Base-by-base conservation (phyloP, 2,797 vertebrate genomes). In the Rhinatrema bivittatum region DNA sequence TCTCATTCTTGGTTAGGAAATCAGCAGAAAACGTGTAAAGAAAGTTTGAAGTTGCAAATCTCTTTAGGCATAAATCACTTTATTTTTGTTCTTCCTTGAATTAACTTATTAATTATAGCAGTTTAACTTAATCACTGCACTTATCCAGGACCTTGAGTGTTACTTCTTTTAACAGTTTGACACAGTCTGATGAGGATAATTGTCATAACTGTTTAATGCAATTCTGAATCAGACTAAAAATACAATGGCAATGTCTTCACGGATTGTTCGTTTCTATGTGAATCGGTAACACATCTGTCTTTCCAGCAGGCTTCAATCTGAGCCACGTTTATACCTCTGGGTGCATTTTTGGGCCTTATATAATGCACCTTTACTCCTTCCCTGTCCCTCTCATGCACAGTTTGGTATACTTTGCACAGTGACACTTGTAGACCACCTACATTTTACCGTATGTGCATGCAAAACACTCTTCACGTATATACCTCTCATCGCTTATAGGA, bases 21-120 rank as follows among this genome's bases (percentile, higher is more conserved):
- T 27, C 30, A 39, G 21, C 27, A 31, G 16, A 49, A 59, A 34
- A 6, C 39, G 22, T 34, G 53, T 31, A 24, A 36, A 29, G 8
- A 7, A 26, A 36, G 37, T 64, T 72, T 49, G 55, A 65, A 71
- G 59, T 61, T 61, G 46, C 16, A 17, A 61, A 68, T 68, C 65
- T 68, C 24, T 46, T 38, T 5, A 56, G 46, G 57, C 65, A 59
- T 48, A 46, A 73, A 67, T 78, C 12, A 60, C n/a, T n/a, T n/a
- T n/a, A n/a, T 47, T 43, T 67, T 71, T n/a, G n/a, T n/a, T 71
- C 60, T 33, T 56, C 24, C 57, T 53, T 68, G 62, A 72, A 68
- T 67, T 76, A 74, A 72, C 68, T 76, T 74, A 72, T 65, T 82
- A 79, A 81, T 80, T 74, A 72, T 29, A 70, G 55, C 52, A 60